Evolutionary conservation across 2,113 vertebrate species (phyloP).

Genomic region (Fulica atra): DNA sequence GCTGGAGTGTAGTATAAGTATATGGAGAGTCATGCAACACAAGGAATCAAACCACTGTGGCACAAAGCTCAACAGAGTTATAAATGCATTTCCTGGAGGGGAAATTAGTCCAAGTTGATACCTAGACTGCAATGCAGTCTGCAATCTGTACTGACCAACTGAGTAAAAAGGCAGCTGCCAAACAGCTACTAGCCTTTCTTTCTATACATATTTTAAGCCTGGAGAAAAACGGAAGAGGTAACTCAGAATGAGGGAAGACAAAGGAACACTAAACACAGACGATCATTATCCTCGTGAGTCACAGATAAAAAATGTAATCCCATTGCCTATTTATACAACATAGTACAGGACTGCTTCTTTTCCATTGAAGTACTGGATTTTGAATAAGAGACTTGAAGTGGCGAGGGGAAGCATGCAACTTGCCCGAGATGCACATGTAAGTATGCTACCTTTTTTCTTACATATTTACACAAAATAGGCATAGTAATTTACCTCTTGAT

Average conservation of each 20-base stretch:
- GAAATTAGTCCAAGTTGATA: background rate
- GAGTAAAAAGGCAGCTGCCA: background rate
- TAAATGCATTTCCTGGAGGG: background rate
- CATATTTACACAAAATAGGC: background rate
- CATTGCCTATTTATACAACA: background rate
- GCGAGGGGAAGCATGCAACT: background rate
- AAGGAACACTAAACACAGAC: background rate
- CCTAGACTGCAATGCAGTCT: background rate
- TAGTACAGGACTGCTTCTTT: background rate
- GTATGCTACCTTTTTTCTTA: background rate
- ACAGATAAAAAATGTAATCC: background rate
- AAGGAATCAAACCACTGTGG: background rate
- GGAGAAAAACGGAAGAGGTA: background rate
- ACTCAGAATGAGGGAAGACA: background rate
- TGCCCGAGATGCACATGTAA: background rate
- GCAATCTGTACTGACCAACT: background rate
- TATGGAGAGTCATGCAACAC: background rate
- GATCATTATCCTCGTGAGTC: background rate
- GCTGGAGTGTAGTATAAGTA: background rate
- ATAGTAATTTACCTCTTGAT: constrained; percentile 75
- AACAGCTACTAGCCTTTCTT: background rate
- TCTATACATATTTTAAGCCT: background rate
- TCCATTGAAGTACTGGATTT: background rate
- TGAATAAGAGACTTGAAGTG: background rate
- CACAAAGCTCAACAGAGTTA: background rate